A percentile compares a stretch with the other conserved stretches of the same genome.
phyloP scores from a whole-genome alignment of 2,888 invertebrate genomes.

The Chrysomela aeneicollis region DNA sequence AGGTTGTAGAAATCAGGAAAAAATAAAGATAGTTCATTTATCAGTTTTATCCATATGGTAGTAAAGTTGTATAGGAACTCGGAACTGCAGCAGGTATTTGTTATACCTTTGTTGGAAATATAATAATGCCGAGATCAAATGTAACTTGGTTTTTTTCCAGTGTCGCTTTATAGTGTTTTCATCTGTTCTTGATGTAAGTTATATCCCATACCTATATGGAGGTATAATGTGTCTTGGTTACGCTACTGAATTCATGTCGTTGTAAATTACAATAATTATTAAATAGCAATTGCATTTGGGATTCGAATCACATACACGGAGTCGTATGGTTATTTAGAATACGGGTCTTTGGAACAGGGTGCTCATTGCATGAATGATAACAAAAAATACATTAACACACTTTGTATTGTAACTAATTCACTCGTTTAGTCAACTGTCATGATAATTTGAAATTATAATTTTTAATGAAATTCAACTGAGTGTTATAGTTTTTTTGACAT shows the following conservation, averaged over 20 bases:
- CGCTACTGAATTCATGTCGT: slow-evolving; percentile 12
- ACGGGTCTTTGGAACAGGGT: slow-evolving; percentile 32
- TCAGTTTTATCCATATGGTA: no score
- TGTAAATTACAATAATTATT: slow-evolving; percentile 27
- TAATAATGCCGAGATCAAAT: no score
- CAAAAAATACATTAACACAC: slow-evolving; percentile 22
- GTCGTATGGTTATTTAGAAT: slow-evolving; percentile 33
- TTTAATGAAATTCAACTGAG: background rate
- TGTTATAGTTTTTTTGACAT: background rate
- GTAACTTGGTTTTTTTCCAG: no score
- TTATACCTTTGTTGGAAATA: no score
- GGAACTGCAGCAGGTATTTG: no score
- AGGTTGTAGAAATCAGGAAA: no score
- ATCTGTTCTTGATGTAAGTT: no score
- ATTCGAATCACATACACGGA: slow-evolving; percentile 32
- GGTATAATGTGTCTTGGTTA: slow-evolving; percentile 19
- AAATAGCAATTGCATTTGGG: slow-evolving; percentile 30
- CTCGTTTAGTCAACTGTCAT: background rate
- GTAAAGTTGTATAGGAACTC: no score
- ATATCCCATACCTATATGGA: no score
- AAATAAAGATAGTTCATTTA: no score
- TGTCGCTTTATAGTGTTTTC: no score
- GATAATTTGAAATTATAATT: background rate
- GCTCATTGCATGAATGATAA: slow-evolving; percentile 21
- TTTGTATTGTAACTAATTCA: slow-evolving; percentile 3